Evolutionary conservation across 2,797 vertebrate species (phyloP), one percentile per base, ranked within the genome.

Genomic region (Melanotaenia pygmaea): DNA sequence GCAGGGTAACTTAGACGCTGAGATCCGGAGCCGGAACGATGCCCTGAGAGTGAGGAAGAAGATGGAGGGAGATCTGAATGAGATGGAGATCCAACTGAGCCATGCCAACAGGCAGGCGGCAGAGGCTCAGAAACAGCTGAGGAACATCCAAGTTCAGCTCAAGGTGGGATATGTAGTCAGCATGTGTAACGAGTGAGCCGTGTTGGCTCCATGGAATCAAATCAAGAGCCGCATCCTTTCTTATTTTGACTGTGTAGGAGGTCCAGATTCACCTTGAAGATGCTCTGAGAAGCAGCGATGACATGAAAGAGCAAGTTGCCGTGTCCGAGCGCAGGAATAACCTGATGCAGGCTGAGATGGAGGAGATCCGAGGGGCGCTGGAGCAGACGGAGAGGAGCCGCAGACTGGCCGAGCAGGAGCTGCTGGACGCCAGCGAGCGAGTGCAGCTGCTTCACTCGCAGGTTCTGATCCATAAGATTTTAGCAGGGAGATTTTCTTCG

Each of bases 1-100:
- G 93, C 96, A 97, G 85, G 94, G 69, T 64, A 89, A 86, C 0
- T 77, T 98, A 82, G 97, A 97, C 9, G 91, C 96, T 0, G 96
- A 98, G 77, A 89, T 95, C 58, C 94, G 95, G 37, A 97, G 96
- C 94, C 95, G 96, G 76, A 98, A 96, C 0, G 96, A 98, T 16
- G 95, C 96, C 50, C 75, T 97, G 57, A 93, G 96, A 74, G 79
- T 97, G 66, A 98, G 97, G 89, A 98, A 97, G 92, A 98, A 97
- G 91, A 97, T 96, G 96, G 96, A 97, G 95, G 40, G 40, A 16
- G 40, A 43, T 14, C 40, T 43, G 40, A 43, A 43, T 43, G 40
- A 43, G 40, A 95, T 97, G 95, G 96, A 97, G 90, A 93, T 97
- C 66, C 97, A 97, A 82, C 91, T 98, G 73, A 94, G 94, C 74